phyloP scores from a whole-genome alignment of 2,797 vertebrate species.

The Darevskia nairensis region DNA sequence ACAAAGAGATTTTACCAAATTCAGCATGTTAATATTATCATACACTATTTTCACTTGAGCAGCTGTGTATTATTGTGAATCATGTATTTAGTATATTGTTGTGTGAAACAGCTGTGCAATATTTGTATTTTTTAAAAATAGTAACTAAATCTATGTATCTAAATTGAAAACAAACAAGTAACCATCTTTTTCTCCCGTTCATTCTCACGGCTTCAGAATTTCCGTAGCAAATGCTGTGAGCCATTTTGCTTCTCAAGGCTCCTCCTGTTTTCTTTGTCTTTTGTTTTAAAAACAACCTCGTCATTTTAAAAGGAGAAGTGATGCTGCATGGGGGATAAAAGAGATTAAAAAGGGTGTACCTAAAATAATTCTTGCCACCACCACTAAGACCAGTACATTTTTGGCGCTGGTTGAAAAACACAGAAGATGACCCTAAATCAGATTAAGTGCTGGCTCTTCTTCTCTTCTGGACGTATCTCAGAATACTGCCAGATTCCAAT shows the following conservation, averaged over 20 bases:
- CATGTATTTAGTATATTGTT: neutral
- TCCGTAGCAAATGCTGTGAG: slow-evolving; percentile 3
- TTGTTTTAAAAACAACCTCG: slow-evolving; percentile 61
- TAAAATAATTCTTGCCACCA: slow-evolving; percentile 74
- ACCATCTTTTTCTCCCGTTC: neutral
- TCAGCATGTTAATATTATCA: too few species aligned
- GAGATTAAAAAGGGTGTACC: slow-evolving; percentile 24
- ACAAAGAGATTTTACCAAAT: neutral
- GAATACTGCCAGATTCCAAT: slow-evolving; percentile 81
- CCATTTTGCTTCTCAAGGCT: slow-evolving; percentile 21
- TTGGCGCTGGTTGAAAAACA: slow-evolving; percentile 71
- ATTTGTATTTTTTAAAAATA: neutral
- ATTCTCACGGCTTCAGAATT: neutral
- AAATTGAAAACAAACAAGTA: neutral
- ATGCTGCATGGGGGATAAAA: slow-evolving; percentile 42
- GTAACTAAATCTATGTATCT: neutral
- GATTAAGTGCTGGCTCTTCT: slow-evolving; percentile 79
- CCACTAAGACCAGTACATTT: slow-evolving; percentile 52
- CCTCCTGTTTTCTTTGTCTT: slow-evolving; percentile 46
- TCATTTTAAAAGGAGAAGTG: slow-evolving; percentile 77
- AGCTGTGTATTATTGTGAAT: neutral
- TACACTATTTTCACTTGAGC: neutral
- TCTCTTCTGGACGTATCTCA: slow-evolving; percentile 69
- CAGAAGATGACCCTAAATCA: slow-evolving; percentile 79
- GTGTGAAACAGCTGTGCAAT: neutral